A percentile compares a stretch with the other conserved stretches of the same genome.
Evolutionary conservation across 2,888 invertebrate species (phyloP).

Genomic region (Dioctria rufipes): DNA sequence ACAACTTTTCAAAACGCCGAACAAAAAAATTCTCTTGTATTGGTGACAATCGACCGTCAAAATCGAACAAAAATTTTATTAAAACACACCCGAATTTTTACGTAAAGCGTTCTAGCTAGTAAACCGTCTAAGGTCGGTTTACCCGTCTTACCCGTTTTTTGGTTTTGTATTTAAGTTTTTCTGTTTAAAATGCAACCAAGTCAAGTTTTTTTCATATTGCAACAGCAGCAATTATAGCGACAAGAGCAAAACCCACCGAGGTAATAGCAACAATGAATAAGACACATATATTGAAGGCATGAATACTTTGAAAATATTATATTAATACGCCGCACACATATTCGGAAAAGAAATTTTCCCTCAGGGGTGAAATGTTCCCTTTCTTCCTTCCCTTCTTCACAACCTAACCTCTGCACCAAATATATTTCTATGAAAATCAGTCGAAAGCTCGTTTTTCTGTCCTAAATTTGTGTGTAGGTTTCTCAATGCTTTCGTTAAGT

Average conservation of each 20-base stretch:
- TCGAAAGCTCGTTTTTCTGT: constrained; percentile 4
- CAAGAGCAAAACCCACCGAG: constrained; percentile 46
- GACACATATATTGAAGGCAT: constrained; percentile 19
- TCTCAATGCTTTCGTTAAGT: constrained; percentile 48
- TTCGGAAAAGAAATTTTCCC: not conserved
- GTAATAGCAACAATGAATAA: constrained; percentile 51
- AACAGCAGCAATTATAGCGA: constrained; percentile 49
- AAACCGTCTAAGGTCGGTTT: not conserved
- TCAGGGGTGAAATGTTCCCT: constrained; percentile 8
- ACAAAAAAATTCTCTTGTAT: constrained; percentile 19
- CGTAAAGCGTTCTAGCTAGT: constrained; percentile 6
- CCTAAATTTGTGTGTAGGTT: constrained; percentile 17
- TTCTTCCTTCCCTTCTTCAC: not conserved
- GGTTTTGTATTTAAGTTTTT: constrained; percentile 1
- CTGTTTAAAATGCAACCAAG: constrained; percentile 39
- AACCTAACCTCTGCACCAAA: not conserved
- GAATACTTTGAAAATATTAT: constrained; percentile 13
- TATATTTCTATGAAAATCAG: not conserved
- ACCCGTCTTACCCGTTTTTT: constrained; percentile 11
- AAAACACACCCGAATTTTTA: constrained; percentile 31
- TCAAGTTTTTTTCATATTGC: constrained; percentile 48
- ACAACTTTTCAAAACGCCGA: not conserved
- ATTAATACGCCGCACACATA: not conserved
- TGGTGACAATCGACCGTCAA: constrained; percentile 31
- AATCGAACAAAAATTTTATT: not conserved